Base-by-base conservation (phyloP, 64 coral and sea anemone species). In the Pocillopora verrucosa region DNA sequence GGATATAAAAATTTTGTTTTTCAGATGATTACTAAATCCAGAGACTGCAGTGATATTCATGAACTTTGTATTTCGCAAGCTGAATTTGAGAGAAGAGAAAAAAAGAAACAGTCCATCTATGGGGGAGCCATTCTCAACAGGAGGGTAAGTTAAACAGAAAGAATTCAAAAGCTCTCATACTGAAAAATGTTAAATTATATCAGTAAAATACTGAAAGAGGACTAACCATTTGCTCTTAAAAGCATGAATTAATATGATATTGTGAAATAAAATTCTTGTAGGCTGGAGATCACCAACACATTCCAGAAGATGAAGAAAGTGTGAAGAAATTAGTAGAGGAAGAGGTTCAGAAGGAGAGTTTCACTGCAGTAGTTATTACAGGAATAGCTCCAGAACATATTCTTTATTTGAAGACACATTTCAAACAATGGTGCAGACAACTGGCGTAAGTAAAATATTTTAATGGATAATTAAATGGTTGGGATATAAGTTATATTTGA, bases 1-100 rank as follows among this genome's bases (percentile, higher is more conserved):
- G 16, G 20, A 16, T 19, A 16, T 19, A 9, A 76, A 16, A 69
- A 10, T 35, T 13, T 65, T 61, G 38, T 79, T 56, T 86, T 59
- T n/a, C 73, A 99, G 97, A 99, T 99, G 97, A 89, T 99, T 41
- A 99, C 97, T 13, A 99, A 99, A 36, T 95, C 97, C 19, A 95
- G 91, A 36, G 91, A 89, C 56, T 99, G 97, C 83, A 90, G 58
- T 76, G 97, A 99, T 77, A 94, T 99, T 7, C 97, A 99, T 76
- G 97, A 99, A 25, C 85, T 99, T 6, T 99, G 94, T n/a, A 84
- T 99, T 38, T 99, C 97, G 1, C 92, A 94, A 73, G 97, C 92
- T 34, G 97, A 99, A 60, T 99, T 99, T 93, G 94, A 99, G 79
- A 76, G 97, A 67, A 99, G 93, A 51, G 97, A 99, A 75, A 92